Evolutionary conservation across 92 coral and sea anemone species (phyloP).

Genomic region (Phymanthus crucifer): DNA sequence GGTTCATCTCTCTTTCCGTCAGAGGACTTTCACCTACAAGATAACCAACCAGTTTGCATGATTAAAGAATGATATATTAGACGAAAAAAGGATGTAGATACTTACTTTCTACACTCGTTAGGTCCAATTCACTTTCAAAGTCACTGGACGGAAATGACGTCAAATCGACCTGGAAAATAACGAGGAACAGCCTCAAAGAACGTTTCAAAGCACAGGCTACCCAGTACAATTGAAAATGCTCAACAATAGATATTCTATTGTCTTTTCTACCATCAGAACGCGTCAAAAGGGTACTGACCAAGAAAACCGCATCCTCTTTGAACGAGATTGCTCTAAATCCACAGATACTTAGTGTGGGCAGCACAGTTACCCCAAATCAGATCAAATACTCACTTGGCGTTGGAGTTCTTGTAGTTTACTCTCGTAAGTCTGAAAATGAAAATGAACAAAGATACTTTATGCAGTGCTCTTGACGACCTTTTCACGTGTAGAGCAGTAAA

Average conservation of each 20-base stretch:
- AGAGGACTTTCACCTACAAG: slow-evolving; percentile 73
- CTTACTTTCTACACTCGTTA: slow-evolving; percentile 88
- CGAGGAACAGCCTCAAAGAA: neutral
- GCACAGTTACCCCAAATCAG: neutral
- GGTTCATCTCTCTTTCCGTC: slow-evolving; percentile 83
- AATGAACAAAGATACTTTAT: neutral
- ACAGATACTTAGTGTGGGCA: no score
- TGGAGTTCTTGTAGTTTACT: slow-evolving; percentile 84
- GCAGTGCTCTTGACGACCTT: neutral
- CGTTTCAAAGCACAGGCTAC: no score
- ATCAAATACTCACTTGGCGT: slow-evolving; percentile 59
- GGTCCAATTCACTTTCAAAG: slow-evolving; percentile 79
- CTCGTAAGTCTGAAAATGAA: slow-evolving; percentile 70
- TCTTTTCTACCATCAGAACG: no score
- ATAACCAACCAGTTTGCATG: neutral
- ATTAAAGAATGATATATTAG: neutral
- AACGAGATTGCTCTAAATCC: no score
- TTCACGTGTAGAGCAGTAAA: neutral
- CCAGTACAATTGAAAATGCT: no score
- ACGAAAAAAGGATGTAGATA: neutral
- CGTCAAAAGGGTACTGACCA: no score
- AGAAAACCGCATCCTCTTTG: no score
- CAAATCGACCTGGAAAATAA: slow-evolving; percentile 70
- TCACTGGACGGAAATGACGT: slow-evolving; percentile 92
- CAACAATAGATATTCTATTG: no score